Evolutionary conservation across 2,888 invertebrate genomes (phyloP).

Genomic region (Cacoxenus indagator): DNA sequence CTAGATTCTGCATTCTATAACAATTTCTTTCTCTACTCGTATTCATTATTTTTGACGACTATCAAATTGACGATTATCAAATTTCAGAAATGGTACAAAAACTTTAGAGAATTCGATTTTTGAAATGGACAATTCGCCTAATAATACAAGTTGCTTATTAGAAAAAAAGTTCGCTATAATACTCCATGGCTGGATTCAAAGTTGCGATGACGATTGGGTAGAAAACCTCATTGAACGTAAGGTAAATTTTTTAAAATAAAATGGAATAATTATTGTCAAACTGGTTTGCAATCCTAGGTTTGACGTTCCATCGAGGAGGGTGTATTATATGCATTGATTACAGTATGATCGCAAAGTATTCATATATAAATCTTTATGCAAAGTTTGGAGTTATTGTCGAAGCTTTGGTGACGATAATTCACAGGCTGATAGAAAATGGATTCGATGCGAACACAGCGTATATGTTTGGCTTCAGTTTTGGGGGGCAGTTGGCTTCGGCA

Average conservation of each 20-base stretch:
- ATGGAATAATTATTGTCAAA: neutral
- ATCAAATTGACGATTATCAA: neutral
- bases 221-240: conserved; percentile 58
- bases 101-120: conserved; percentile 39
- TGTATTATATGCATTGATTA: conserved; percentile 69
- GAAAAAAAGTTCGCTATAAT: conserved; percentile 66
- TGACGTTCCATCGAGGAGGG: conserved; percentile 64
- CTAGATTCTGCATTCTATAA: neutral
- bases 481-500: conserved; percentile 65
- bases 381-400: conserved; percentile 57
- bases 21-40: neutral
- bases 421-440: conserved; percentile 54
- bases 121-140: conserved; percentile 31
- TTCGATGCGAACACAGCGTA: conserved; percentile 56
- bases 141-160: conserved; percentile 49
- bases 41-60: neutral
- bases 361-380: conserved; percentile 61
- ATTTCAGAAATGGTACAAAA: conserved; percentile 46
- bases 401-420: conserved; percentile 53
- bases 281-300: conserved; percentile 46
- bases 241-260: conserved; percentile 26
- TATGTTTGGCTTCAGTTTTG: conserved; percentile 70
- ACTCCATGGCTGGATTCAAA: conserved; percentile 68
- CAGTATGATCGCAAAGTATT: conserved; percentile 55
- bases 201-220: conserved; percentile 64